Evolutionary conservation across 2,113 vertebrate species (phyloP), one percentile per base, ranked within the genome.

Genomic region (Brienomyrus longianalis): DNA sequence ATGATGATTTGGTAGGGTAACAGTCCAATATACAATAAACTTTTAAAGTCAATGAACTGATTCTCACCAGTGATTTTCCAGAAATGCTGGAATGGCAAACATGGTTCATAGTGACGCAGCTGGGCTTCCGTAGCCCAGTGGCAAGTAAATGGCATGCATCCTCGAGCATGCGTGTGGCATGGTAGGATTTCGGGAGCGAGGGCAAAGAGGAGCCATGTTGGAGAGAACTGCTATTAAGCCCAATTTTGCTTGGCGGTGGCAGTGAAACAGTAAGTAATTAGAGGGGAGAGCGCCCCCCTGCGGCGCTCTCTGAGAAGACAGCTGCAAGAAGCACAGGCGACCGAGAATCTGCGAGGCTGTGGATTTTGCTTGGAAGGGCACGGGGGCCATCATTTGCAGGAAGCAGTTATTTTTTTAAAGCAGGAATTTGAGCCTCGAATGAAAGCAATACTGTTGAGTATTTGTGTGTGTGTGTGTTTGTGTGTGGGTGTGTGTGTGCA

Each of bases 221-320:
- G 91, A 88, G 1, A 88, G 15, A 56, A 91, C 88, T 89, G 66
- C 83, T 91, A 91, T 59, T 91, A 88, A 86, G 90, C 87, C 88
- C 90, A 92, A 94, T 92, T 92, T 91, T 77, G 80, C 74, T 5
- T 54, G 89, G 31, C 0, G 90, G 93, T 59, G 90, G 94, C 93
- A 90, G 91, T 92, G 94, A 95, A 95, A 93, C 91, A 96, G 96
- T 96, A 98, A 97, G 93, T 92, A 95, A 97, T 96, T 95, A 95
- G 91, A 93, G 94, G 94, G 91, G n/a, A 93, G 93, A 91, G 92
- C 94, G 93, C 93, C 88, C 92, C 92, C 92, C 90, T 93, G 94
- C 0, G 35, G 39, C 91, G 95, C 96, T 95, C 95, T 48, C 66
- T 70, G 59, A 54, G 21, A 45, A 5, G 47, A 21, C 5, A 23